Evolutionary conservation across 2,797 vertebrate genomes (phyloP).

Genomic region (Mormyrops boulengeri): DNA sequence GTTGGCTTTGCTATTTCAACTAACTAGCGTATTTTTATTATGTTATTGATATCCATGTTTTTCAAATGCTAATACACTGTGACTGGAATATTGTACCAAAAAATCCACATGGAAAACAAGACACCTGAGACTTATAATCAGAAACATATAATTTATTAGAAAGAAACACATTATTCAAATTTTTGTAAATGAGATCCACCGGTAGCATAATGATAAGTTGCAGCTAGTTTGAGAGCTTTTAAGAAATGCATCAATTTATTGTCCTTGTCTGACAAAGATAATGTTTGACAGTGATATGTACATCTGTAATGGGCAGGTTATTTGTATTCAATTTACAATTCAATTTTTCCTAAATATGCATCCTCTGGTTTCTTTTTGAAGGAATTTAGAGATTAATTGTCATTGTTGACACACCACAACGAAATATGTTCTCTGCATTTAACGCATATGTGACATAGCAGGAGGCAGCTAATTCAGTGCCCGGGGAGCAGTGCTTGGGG

Average conservation of each 20-base stretch:
- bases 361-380: neutral
- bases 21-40: neutral
- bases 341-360: neutral
- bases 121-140: neutral
- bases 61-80: neutral
- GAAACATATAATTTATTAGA: neutral
- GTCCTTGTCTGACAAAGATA: neutral
- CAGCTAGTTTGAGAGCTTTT: neutral
- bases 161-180: neutral
- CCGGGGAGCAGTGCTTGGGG: no score
- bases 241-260: neutral
- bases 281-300: neutral
- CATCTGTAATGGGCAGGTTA: neutral
- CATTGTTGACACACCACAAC: no score
- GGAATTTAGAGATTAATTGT: no score
- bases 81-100: neutral
- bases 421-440: no score
- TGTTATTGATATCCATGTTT: neutral
- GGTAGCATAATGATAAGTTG: neutral
- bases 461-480: no score
- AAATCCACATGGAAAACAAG: neutral
- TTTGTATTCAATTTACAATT: neutral
- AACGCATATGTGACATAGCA: no score
- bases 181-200: neutral
- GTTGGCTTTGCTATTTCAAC: neutral